Evolutionary conservation across 1,140 invertebrate genomes (phyloP).

Genomic region (Aphidius ervi): DNA sequence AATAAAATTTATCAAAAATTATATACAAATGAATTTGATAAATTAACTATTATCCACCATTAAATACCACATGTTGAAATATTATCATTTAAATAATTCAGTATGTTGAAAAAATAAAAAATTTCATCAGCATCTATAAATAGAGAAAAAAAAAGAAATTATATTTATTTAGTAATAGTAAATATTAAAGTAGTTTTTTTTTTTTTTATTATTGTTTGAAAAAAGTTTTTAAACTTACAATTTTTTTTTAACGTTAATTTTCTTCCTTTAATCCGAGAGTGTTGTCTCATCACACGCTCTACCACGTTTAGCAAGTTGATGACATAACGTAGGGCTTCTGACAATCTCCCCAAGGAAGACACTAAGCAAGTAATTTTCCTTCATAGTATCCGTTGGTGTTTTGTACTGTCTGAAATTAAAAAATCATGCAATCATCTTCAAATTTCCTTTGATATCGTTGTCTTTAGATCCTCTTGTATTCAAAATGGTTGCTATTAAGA

Average conservation of each 20-base stretch:
- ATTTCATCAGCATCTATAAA: too few species aligned
- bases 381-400: constrained; percentile 64
- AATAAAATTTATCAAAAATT: too few species aligned
- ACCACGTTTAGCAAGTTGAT: constrained; percentile 69
- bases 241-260: not conserved
- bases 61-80: not conserved
- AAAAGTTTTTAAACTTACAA: not conserved
- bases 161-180: too few species aligned
- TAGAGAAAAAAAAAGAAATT: too few species aligned
- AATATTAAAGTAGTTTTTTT: too few species aligned
- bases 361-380: constrained; percentile 76
- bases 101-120: not conserved
- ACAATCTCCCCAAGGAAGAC: constrained; percentile 79
- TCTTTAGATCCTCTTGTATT: too few species aligned
- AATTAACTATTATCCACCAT: too few species aligned
- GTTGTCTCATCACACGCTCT: constrained; percentile 49
- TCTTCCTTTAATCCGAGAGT: constrained; percentile 25
- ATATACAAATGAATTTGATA: too few species aligned
- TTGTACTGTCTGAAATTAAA: constrained; percentile 67
- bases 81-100: not conserved
- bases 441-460: too few species aligned
- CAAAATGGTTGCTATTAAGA: too few species aligned
- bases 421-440: not conserved
- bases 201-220: too few species aligned
- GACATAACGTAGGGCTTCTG: constrained; percentile 70